Base-by-base conservation (phyloP, 2,797 vertebrate species). In the Denticeps clupeoides region DNA sequence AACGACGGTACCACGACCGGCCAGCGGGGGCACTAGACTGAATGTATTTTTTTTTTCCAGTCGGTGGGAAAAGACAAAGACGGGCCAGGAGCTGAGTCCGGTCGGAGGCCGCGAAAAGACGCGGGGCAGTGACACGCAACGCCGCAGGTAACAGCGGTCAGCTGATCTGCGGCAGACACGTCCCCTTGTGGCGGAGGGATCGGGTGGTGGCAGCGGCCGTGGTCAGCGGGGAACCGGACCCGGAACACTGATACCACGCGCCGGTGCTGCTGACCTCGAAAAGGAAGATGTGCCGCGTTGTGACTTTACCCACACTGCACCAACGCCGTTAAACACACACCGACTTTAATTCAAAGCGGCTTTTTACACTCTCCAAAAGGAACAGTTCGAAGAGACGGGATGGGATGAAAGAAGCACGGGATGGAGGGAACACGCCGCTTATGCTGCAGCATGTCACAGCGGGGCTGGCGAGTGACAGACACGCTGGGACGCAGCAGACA, bases 201-300 rank as follows among this genome's bases (percentile, higher is more conserved):
- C 73, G 53, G 64, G 61, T 78, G 80, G 60, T 68, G 69, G 38
- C 7, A 29, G 32, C 67, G 71, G 75, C 77, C 70, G 67, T 19
- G 16, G 33, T 33, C n/a, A 33, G 12, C n/a, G 13, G 12, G 12
- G 31, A 45, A 16, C 31, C 27, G 24, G 31, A 38, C 25, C 5
- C 19, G 13, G 41, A 25, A 41, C 29, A 38, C 32, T 29, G 22
- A 26, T 16, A 27, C n/a, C 26, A 28, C 27, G 47, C 16, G 27
- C 22, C 15, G 12, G 35, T 53, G 32, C 21, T 47, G 51, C 41
- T 42, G 37, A 11, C 47, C 31, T 28, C 13, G 51, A 19, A 11
- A 21, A 28, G 21, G 23, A 31, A 3, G 1, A 8, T 28, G 32
- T 55, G 49, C 49, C 53, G n/a, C n/a, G n/a, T n/a, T n/a, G n/a